Evolutionary conservation across 2,888 invertebrate species (phyloP).

Genomic region (Parnassius orleans): DNA sequence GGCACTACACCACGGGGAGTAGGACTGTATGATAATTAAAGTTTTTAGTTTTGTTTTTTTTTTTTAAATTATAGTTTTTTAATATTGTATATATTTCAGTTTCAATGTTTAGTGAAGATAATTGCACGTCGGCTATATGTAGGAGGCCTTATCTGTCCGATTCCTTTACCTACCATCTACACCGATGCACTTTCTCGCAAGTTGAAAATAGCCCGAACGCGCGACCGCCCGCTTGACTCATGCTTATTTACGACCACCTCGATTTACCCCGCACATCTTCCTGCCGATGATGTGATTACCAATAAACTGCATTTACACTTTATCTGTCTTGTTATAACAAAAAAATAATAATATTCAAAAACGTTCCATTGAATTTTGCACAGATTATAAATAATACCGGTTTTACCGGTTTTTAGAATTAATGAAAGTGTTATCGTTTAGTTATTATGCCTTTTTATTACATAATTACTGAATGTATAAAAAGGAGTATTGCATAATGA

Average conservation of each 20-base stretch:
- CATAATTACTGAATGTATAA: too few species aligned
- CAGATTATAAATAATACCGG: not conserved
- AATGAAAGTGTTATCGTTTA: too few species aligned
- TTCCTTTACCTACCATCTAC: conserved; percentile 19
- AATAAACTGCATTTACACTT: not conserved
- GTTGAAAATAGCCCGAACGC: conserved; percentile 66
- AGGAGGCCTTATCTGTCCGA: conserved; percentile 2
- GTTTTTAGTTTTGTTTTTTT: too few species aligned
- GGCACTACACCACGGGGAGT: too few species aligned
- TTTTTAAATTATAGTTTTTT: too few species aligned
- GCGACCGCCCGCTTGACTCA: conserved; percentile 54
- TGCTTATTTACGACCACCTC: conserved; percentile 61
- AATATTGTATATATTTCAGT: too few species aligned
- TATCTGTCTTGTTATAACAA: not conserved
- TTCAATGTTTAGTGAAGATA: too few species aligned
- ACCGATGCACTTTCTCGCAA: conserved; percentile 71
- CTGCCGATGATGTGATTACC: conserved; percentile 32
- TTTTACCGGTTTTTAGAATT: not conserved
- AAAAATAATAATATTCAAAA: not conserved
- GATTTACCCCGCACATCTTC: conserved; percentile 47
- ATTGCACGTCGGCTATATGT: not conserved
- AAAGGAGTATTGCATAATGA: too few species aligned
- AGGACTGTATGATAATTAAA: too few species aligned
- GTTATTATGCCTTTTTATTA: too few species aligned
- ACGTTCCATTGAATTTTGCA: not conserved